phyloP scores from a whole-genome alignment of 1,140 invertebrate genomes.

The Lordiphosa mommai region DNA sequence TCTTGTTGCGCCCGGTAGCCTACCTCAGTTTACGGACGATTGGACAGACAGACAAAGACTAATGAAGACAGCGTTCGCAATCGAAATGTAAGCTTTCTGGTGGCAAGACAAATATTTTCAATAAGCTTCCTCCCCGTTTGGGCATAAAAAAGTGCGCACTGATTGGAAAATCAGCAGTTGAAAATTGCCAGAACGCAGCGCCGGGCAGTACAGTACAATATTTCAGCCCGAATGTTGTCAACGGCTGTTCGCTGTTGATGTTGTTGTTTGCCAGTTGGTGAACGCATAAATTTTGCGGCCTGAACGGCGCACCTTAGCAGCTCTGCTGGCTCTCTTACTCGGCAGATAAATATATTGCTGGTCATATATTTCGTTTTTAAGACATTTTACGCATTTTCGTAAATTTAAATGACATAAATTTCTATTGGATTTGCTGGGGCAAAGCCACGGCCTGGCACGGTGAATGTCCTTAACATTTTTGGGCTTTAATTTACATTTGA shows the following conservation, averaged over 20 bases:
- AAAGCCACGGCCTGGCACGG: conserved; percentile 16
- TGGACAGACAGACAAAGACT: conserved; percentile 54
- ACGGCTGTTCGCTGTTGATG: conserved; percentile 22
- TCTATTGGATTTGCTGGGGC: conserved; percentile 57
- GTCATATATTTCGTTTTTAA: conserved; percentile 71
- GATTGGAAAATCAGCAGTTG: conserved; percentile 76
- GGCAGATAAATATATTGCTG: conserved; percentile 41
- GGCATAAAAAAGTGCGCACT: conserved; percentile 69
- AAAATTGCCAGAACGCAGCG: conserved; percentile 51
- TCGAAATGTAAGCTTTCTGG: conserved; percentile 40
- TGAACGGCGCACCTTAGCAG: conserved; percentile 54
- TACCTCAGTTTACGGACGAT: background rate
- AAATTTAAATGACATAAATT: conserved; percentile 74
- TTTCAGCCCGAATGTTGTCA: conserved; percentile 64
- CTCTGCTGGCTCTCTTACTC: conserved; percentile 9
- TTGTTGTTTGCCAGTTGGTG: conserved; percentile 48
- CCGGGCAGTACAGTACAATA: conserved; percentile 35
- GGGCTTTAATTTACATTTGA: conserved; percentile 42
- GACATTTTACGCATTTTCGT: conserved; percentile 65
- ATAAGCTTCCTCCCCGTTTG: conserved; percentile 45
- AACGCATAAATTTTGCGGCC: conserved; percentile 67
- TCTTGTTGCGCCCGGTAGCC: conserved; percentile 11
- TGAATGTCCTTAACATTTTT: conserved; percentile 19
- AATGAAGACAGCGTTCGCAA: conserved; percentile 60
- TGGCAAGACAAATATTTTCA: conserved; percentile 74